Evolutionary conservation across 2,113 vertebrate genomes (phyloP).

Genomic region (Cavia aperea): DNA sequence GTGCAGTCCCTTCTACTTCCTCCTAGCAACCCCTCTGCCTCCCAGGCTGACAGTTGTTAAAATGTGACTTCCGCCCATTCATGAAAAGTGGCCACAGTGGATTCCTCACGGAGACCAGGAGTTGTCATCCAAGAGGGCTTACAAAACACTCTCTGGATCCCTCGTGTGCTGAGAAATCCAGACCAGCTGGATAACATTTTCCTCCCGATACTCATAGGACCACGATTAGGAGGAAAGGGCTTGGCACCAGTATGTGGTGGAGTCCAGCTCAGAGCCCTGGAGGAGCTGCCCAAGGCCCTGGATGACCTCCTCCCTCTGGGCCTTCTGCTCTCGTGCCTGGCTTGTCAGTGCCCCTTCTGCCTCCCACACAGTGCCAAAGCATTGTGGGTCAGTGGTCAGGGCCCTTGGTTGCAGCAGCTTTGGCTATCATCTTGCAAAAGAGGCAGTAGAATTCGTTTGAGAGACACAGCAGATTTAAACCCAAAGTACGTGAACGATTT

Average conservation of each 20-base stretch:
- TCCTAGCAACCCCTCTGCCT: not conserved
- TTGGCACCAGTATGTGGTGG: not conserved
- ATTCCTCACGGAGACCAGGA: not conserved
- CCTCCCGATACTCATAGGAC: conserved; percentile 17
- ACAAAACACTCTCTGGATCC: conserved; percentile 38
- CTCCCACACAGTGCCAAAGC: not conserved
- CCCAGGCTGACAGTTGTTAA: not conserved
- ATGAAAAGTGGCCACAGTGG: not conserved
- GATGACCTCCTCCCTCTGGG: not conserved
- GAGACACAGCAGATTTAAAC: not conserved
- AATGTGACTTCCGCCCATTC: conserved; percentile 4
- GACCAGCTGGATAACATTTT: conserved; percentile 50
- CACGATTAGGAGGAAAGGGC: conserved; percentile 57
- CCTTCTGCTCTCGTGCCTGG: not conserved
- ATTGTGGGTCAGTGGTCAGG: not conserved
- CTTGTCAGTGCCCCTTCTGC: not conserved
- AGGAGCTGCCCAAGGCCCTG: not conserved
- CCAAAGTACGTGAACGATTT: not conserved
- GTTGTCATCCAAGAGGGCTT: conserved; percentile 42
- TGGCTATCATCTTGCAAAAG: not conserved
- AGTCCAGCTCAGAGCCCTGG: not conserved
- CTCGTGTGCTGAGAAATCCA: conserved; percentile 40
- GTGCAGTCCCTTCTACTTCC: not conserved
- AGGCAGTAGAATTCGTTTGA: not conserved
- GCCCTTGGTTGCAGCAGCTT: not conserved